Conservation (phyloP, 2,113 vertebrate species). For the Sinosuthora webbiana region DNA sequence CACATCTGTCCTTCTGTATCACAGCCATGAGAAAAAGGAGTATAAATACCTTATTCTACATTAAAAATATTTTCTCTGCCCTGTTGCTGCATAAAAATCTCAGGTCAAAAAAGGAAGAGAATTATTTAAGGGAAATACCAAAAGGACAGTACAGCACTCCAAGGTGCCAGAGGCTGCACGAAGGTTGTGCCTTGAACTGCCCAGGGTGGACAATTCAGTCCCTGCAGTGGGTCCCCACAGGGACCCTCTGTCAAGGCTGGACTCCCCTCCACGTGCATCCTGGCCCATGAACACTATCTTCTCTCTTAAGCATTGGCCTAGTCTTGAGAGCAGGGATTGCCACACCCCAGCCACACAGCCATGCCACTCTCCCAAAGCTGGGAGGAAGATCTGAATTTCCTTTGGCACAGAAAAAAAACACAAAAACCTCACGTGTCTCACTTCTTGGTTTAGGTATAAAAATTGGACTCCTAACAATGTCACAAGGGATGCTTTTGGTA, state of each 20-base stretch:
- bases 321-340: not conserved
- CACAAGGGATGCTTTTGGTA: not conserved
- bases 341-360: not conserved
- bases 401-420: not conserved
- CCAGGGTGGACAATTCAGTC: not conserved
- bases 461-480: not conserved
- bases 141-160: not conserved
- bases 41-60: conserved; percentile 19
- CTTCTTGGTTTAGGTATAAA: not conserved
- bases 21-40: not conserved
- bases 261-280: not conserved
- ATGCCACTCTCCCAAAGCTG: not conserved
- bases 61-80: not conserved
- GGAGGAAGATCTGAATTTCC: not conserved
- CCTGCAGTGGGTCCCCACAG: not conserved
- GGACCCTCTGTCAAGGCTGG: accelerated
- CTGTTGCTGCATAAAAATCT: not conserved
- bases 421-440: accelerated
- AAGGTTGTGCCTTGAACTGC: not conserved
- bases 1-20: not conserved
- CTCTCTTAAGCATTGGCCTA: not conserved
- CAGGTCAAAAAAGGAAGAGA: not conserved
- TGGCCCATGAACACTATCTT: not conserved
- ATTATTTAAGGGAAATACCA: not conserved
- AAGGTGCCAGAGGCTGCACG: accelerated